Conservation (phyloP, 2,888 invertebrate genomes). For the Watsonalla cultraria region DNA sequence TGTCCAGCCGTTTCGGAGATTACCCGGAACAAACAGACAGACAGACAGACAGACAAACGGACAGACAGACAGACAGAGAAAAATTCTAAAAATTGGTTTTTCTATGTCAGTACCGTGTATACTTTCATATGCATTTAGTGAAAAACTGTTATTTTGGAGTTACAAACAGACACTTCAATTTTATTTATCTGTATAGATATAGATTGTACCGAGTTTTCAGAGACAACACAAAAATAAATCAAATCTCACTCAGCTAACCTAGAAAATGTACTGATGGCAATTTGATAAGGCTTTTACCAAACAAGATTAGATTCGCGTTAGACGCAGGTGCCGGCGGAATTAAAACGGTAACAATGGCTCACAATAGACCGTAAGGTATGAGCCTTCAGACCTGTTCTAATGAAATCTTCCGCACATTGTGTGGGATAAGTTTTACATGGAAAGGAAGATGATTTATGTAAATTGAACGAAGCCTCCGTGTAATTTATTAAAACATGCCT, state of each 20-base stretch:
- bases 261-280: neutral
- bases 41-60: no score
- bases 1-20: no score
- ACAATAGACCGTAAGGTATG: neutral
- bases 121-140: no score
- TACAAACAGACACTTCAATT: no score
- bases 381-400: neutral
- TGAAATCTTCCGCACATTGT: neutral
- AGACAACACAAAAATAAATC: neutral
- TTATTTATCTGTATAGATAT: no score
- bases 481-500: constrained; percentile 22
- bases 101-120: no score
- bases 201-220: no score
- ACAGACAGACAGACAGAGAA: no score
- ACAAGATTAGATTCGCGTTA: neutral
- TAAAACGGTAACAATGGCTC: neutral
- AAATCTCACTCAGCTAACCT: neutral
- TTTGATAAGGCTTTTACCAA: neutral
- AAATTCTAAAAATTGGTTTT: no score
- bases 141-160: no score
- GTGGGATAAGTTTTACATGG: neutral
- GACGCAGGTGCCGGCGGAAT: neutral
- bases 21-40: no score
- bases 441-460: neutral
- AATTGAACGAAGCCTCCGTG: constrained; percentile 7